Base-by-base conservation (phyloP, 2,113 vertebrate species). In the Elachura formosa region DNA sequence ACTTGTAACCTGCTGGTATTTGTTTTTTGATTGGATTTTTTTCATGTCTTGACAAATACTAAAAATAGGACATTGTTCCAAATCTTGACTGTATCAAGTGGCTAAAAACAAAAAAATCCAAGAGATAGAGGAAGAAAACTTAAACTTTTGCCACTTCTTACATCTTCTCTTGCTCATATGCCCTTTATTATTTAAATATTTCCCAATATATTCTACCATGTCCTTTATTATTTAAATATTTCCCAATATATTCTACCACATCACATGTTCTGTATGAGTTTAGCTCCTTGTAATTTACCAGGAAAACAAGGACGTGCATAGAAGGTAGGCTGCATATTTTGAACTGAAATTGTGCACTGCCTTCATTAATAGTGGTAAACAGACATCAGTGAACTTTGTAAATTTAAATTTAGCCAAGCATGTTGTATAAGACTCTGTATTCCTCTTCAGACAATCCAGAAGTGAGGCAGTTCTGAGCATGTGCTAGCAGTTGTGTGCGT, bases 201-300 rank as follows among this genome's bases (percentile, higher is more conserved):
- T 34, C 14, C n/a, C 14, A 23, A 0, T 81, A 34, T 31, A 40
- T 71, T 5, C 6, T 54, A n/a, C 1, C 6, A 71, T 59, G 20
- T 36, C 18, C 4, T 14, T 83, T 58, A 12, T 62, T 58, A 55
- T 81, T 81, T 75, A 82, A 69, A 31, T 34, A 13, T 64, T 91
- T 34, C 14, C n/a, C 14, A 23, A 0, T 81, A 34, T 31, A 40
- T 71, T 5, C 6, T 54, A 25, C 6, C n/a, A 31, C 1, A 1
- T 11, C 9, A 55, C 67, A 63, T 22, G 13, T 5, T 52, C 19
- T 66, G 1, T 34, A 28, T 74, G 45, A 40, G 11, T 62, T 88
- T 52, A 74, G 14, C 8, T 67, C 11, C 54, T 61, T 56, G n/a
- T 56, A 56, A 40, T 67, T 75, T 72, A 61, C 18, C 11, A 71